Conservation (phyloP, 1,140 invertebrate genomes). For the Onthophagus taurus region DNA sequence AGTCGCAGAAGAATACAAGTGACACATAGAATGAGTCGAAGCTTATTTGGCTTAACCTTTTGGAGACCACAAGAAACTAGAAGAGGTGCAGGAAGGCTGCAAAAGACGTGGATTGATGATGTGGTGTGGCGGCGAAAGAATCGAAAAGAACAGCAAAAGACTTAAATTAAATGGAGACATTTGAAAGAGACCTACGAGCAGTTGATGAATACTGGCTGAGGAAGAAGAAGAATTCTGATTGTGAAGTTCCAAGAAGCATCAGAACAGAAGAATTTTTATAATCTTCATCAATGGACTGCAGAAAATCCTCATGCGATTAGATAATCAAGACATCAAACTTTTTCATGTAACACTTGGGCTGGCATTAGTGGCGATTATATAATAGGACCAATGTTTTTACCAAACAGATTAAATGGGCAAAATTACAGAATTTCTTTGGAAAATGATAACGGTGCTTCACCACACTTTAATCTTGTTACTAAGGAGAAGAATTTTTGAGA, state of each 20-base stretch:
- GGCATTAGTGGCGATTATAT: conserved; percentile 9
- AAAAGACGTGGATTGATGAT: too few relatives aligned
- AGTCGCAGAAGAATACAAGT: too few relatives aligned
- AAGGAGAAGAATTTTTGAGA: too few relatives aligned
- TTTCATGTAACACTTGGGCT: conserved; percentile 2
- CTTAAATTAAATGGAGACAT: conserved; percentile 1
- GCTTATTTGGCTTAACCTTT: not conserved
- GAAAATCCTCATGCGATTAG: conserved; percentile 1
- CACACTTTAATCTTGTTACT: conserved; percentile 1
- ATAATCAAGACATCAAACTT: conserved; percentile 7
- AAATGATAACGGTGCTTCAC: not conserved
- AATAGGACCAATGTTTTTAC: conserved; percentile 7
- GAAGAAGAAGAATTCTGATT: too few relatives aligned
- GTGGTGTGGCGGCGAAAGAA: too few relatives aligned
- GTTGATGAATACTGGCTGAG: too few relatives aligned
- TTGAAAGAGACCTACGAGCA: not conserved
- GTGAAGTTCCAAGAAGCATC: too few relatives aligned
- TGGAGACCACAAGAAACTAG: too few relatives aligned
- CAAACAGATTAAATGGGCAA: conserved; percentile 3
- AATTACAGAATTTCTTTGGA: conserved; percentile 4
- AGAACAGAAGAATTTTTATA: conserved; percentile 9
- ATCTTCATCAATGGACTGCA: not conserved
- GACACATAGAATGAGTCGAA: too few relatives aligned
- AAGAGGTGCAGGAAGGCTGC: too few relatives aligned
- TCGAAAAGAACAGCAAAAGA: too few relatives aligned